Base-by-base conservation (phyloP, 1,140 invertebrate species). In the Halictus rubicundus region DNA sequence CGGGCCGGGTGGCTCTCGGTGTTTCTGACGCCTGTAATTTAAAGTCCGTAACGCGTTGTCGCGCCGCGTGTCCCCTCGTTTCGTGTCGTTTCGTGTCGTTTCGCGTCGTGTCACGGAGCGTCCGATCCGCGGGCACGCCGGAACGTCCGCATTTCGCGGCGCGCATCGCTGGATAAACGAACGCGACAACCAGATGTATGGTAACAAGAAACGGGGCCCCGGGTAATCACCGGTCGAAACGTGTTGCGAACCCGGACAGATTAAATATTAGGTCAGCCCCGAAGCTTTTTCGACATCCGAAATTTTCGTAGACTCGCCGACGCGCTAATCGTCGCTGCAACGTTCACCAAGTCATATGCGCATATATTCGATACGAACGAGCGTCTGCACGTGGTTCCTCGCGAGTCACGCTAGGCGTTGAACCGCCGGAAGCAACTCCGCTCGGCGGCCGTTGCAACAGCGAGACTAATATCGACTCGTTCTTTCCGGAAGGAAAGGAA, bases 151-250 rank as follows among this genome's bases (percentile, higher is more conserved):
- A 64, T 77, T 76, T 65, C 66, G 74, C 39, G 75, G 70, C 78
- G 49, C 73, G 61, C 68, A 57, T 63, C 68, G 77, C 61, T 80
- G 66, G 32, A 79, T 84, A 69, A 84, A 81, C 83, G 80, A 85
- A 85, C 59, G 46, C 78, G 66, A 82, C 80, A 75, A 65, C 71
- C 66, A 64, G 82, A 77, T 69, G 60, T 59, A 69, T 68, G 83
- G 81, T 84, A 85, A 84, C 83, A 75, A 80, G 72, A 75, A 69
- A 8, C 54, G 54, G 68, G 1, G 14, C 68, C 68, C 59, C 25
- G 21, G 59, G 68, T 85, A 80, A 85, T 85, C 83, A 77, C 72
- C 72, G 82, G 71, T 84, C 82, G 68, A 85, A 85, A 80, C 82
- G 69, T 68, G 82, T 84, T 81, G 77, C 82, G 21, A 64, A 65